Percentiles rank a stretch among this genome's conserved stretches.
These are phyloP conservation scores for Hemiscyllium ocellatum DNA, from an alignment of 2,113 vertebrate species.

Conservation along the genomic window DNA sequence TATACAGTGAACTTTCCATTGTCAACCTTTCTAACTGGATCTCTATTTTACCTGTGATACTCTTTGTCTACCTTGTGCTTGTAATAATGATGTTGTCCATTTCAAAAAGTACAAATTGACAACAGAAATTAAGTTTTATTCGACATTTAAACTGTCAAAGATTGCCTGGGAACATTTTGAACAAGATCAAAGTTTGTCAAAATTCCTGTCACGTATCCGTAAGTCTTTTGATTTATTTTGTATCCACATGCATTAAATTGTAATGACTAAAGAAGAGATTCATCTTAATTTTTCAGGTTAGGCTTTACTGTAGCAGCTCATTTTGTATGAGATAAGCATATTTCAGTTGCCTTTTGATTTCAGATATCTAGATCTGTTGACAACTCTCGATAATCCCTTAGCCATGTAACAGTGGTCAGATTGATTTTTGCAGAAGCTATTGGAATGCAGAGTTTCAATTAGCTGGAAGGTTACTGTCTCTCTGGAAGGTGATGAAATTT, in stretches of 20 bases:
- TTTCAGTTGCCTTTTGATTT: background rate
- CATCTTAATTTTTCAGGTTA: background rate
- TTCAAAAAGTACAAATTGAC: background rate
- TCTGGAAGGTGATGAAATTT: constrained; percentile 5
- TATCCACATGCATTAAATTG: background rate
- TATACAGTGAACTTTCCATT: background rate
- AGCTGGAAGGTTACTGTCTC: constrained; percentile 21
- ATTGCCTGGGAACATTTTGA: background rate
- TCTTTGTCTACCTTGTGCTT: background rate
- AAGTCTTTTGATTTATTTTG: background rate
- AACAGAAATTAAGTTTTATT: background rate
- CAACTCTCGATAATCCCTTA: background rate
- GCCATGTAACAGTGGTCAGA: background rate
- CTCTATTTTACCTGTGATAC: background rate
- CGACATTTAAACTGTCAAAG: background rate
- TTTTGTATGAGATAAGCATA: background rate
- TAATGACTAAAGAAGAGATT: background rate
- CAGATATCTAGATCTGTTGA: background rate
- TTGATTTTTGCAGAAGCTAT: constrained; percentile 29
- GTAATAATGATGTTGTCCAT: background rate
- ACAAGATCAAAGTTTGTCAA: background rate
- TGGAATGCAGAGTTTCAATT: constrained; percentile 23
- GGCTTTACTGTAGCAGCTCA: background rate
- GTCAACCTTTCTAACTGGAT: background rate
- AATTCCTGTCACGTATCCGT: background rate